Conservation (phyloP, 2,888 invertebrate species). For the Euplexia lucipara region DNA sequence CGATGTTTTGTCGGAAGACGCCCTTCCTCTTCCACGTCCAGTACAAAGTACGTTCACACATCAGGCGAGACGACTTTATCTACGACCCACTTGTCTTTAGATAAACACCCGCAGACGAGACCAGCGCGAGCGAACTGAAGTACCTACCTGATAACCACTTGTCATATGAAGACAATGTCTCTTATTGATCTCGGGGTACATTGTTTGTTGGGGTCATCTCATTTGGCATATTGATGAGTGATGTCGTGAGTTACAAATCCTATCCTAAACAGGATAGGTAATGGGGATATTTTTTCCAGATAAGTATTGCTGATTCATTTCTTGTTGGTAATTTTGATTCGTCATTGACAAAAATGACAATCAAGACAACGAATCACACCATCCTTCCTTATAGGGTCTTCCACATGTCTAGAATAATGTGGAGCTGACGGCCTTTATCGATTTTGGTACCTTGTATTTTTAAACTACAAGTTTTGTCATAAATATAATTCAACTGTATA, state of each 20-base stretch:
- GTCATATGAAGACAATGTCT: conserved; percentile 13
- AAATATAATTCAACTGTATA: not conserved
- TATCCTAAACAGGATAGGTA: not conserved
- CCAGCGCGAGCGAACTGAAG: conserved; percentile 9
- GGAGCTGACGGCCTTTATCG: not conserved
- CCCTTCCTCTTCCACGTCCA: conserved; percentile 28
- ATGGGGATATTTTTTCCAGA: not conserved
- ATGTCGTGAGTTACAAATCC: conserved; percentile 1
- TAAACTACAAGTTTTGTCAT: not conserved
- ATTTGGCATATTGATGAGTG: conserved; percentile 22
- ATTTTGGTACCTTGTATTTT: not conserved
- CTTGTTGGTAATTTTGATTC: not conserved
- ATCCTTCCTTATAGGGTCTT: not conserved
- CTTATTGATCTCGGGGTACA: conserved; percentile 17
- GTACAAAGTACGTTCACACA: conserved; percentile 47
- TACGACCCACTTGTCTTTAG: conserved; percentile 44
- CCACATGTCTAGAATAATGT: not conserved
- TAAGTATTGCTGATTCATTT: conserved; percentile 16
- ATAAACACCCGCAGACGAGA: conserved; percentile 33
- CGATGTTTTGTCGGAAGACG: conserved; percentile 37
- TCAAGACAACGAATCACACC: not conserved
- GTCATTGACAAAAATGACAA: not conserved
- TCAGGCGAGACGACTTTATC: conserved; percentile 52
- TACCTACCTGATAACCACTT: conserved; percentile 34
- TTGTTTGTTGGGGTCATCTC: not conserved